Conservation (phyloP, 2,888 invertebrate genomes). For the Drosophila mayaguana region DNA sequence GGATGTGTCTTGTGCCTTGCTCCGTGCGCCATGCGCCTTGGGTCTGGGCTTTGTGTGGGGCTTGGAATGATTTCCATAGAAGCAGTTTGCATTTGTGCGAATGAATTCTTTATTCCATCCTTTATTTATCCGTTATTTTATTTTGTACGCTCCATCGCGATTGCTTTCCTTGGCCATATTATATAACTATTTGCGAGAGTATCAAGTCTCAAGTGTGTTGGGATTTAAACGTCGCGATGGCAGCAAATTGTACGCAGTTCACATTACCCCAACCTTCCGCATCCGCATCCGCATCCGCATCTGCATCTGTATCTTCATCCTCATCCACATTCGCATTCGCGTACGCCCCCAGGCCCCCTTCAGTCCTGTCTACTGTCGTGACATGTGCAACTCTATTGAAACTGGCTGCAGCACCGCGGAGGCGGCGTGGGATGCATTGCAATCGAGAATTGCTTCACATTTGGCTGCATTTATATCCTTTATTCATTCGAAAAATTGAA, state of each 20-base stretch:
- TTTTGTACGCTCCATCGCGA: slow-evolving; percentile 56
- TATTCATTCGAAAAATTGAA: slow-evolving; percentile 83
- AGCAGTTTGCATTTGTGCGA: slow-evolving; percentile 60
- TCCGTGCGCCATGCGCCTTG: neutral
- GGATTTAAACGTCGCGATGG: slow-evolving; percentile 66
- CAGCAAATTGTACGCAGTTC: slow-evolving; percentile 80
- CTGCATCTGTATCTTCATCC: neutral
- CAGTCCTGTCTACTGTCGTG: slow-evolving; percentile 20
- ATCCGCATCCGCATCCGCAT: neutral
- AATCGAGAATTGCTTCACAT: slow-evolving; percentile 72
- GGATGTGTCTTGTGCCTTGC: neutral
- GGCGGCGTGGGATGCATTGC: slow-evolving; percentile 37
- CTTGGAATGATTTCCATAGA: slow-evolving; percentile 67
- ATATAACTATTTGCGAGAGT: slow-evolving; percentile 76
- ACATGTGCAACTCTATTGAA: slow-evolving; percentile 55
- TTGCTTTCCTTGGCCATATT: slow-evolving; percentile 64
- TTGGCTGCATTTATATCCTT: slow-evolving; percentile 68
- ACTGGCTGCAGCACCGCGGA: neutral
- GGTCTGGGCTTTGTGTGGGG: neutral
- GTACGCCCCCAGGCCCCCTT: neutral
- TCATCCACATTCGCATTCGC: neutral
- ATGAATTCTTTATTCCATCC: slow-evolving; percentile 52
- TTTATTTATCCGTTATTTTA: slow-evolving; percentile 74
- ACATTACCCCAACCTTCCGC: slow-evolving; percentile 59
- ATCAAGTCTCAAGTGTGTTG: slow-evolving; percentile 77